These are phyloP conservation scores for Diabrotica undecimpunctata DNA, from an alignment of 1,140 invertebrate genomes.

Conservation along the genomic window DNA sequence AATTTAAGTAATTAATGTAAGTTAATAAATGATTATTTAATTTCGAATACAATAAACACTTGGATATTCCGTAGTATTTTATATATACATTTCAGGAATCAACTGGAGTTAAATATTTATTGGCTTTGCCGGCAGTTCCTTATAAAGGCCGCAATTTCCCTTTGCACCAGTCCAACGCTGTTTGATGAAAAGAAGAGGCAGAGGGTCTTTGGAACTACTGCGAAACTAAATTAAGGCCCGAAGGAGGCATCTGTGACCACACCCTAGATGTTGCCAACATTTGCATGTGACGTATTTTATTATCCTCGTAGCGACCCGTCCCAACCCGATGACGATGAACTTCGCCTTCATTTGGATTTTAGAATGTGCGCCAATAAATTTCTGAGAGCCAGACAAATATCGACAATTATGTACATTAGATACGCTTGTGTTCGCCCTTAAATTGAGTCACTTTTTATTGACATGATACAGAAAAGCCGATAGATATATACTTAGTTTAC, in stretches of 20 bases:
- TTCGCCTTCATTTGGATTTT: conserved; percentile 12
- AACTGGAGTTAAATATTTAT: no score
- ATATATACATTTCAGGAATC: background rate
- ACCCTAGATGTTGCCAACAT: conserved; percentile 45
- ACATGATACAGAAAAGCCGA: no score
- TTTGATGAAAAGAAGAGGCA: conserved; percentile 33
- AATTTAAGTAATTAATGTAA: no score
- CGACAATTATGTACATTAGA: background rate
- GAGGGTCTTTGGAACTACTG: conserved; percentile 46
- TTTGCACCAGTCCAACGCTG: conserved; percentile 35
- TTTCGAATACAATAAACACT: no score
- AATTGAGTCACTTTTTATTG: no score
- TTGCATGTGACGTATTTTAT: conserved; percentile 50
- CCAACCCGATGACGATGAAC: conserved; percentile 33
- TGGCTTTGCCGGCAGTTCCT: no score
- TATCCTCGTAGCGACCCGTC: conserved; percentile 39
- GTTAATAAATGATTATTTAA: no score
- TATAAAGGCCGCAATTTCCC: no score
- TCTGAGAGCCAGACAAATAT: conserved; percentile 5
- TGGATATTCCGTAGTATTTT: no score
- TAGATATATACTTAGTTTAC: no score
- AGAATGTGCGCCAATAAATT: conserved; percentile 9
- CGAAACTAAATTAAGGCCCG: conserved; percentile 49
- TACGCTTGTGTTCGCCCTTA: background rate
- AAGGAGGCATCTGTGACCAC: conserved; percentile 49